phyloP scores from a whole-genome alignment of 2,113 vertebrate species.

The Leptodactylus fuscus region DNA sequence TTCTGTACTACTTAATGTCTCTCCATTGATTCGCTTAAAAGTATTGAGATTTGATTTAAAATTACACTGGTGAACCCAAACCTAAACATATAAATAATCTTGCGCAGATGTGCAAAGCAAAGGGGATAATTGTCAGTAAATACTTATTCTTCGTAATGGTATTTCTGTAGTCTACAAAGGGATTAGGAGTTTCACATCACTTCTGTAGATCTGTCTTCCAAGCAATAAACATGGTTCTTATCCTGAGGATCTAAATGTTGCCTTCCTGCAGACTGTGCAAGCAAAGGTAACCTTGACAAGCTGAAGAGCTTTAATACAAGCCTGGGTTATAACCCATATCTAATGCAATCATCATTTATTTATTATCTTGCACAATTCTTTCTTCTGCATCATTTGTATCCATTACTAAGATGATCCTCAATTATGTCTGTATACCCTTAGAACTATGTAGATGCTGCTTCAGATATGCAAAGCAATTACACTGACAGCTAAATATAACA shows the following conservation, averaged over 20 bases:
- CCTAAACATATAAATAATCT: constrained; percentile 34
- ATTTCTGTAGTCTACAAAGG: constrained; percentile 29
- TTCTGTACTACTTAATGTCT: constrained; percentile 20
- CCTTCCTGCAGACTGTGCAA: neutral
- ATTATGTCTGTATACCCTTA: neutral
- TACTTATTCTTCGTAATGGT: constrained; percentile 27
- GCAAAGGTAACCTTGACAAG: constrained; percentile 35
- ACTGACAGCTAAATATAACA: neutral
- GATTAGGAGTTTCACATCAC: constrained; percentile 43
- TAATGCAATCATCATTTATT: constrained; percentile 38
- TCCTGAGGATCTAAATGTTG: constrained; percentile 4
- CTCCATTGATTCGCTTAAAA: constrained; percentile 43
- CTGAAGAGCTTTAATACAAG: constrained; percentile 5
- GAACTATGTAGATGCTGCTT: neutral
- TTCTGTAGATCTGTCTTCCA: constrained; percentile 16
- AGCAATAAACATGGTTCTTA: constrained; percentile 28
- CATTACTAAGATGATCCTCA: constrained; percentile 10
- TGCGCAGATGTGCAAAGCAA: constrained; percentile 17
- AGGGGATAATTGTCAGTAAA: constrained; percentile 38
- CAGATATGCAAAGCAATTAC: constrained; percentile 25
- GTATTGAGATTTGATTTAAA: constrained; percentile 46
- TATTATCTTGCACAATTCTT: constrained; percentile 5
- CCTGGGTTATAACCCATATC: constrained; percentile 31
- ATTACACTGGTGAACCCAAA: constrained; percentile 34
- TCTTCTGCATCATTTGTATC: constrained; percentile 16